Conservation (phyloP, 1,140 invertebrate species). For the Callitettix versicolor region DNA sequence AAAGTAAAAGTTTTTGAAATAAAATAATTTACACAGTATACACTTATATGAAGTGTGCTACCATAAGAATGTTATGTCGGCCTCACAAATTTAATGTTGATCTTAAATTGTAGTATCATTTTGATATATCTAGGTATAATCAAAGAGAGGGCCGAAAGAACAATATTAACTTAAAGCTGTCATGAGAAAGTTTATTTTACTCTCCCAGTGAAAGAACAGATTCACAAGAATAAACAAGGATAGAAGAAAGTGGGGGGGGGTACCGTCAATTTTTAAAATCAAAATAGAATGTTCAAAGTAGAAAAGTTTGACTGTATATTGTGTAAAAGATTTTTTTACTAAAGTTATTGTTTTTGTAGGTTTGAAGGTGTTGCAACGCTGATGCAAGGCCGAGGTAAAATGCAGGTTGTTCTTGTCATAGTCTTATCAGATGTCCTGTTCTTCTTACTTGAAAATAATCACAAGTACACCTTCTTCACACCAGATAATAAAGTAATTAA, state of each 20-base stretch:
- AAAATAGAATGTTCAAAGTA: not conserved
- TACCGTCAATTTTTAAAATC: not conserved
- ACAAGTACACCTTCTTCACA: constrained; percentile 68
- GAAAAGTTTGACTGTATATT: not conserved
- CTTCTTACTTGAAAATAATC: constrained; percentile 76
- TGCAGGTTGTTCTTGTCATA: constrained; percentile 73
- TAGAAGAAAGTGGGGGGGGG: no score
- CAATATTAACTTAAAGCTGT: no score
- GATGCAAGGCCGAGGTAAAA: constrained; percentile 75
- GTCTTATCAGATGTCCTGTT: constrained; percentile 85
- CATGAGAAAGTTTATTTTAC: no score
- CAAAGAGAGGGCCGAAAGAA: no score
- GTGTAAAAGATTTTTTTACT: not conserved
- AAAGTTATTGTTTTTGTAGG: constrained; percentile 31
- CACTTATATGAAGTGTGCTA: not conserved
- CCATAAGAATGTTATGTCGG: no score
- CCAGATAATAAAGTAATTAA: constrained; percentile 64
- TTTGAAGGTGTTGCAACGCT: constrained; percentile 76
- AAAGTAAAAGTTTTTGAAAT: not conserved
- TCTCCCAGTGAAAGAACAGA: no score
- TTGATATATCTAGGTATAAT: no score
- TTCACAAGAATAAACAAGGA: no score
- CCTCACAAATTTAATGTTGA: no score
- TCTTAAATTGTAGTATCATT: no score
- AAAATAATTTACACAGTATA: not conserved